phyloP scores from a whole-genome alignment of 2,888 invertebrate genomes.

The Hymenopus coronatus region DNA sequence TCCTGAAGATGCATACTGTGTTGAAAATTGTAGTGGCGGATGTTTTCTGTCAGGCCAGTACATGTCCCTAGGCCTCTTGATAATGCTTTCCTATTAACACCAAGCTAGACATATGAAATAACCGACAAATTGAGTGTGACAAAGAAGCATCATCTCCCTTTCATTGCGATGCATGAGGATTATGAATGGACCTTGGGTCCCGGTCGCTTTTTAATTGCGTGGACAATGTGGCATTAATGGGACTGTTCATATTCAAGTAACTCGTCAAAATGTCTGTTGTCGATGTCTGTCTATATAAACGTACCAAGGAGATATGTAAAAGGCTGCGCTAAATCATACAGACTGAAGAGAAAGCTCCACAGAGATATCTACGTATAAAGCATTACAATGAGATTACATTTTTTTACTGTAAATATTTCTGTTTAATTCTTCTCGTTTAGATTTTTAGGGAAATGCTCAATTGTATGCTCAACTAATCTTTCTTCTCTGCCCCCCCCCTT shows the following conservation, averaged over 20 bases:
- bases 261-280: background rate
- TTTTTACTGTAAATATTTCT: no score
- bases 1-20: no score
- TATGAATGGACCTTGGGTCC: slow-evolving; percentile 6
- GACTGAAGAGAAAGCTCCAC: no score
- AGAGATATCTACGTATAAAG: no score
- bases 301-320: no score
- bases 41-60: background rate
- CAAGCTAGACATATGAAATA: slow-evolving; percentile 13
- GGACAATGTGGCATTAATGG: background rate
- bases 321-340: no score
- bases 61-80: background rate
- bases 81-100: slow-evolving; percentile 17
- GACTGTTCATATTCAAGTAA: background rate
- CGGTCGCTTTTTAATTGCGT: slow-evolving; percentile 6
- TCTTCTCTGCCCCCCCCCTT: no score
- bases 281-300: no score
- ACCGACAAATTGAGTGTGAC: slow-evolving; percentile 23
- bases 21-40: background rate
- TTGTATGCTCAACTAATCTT: no score
- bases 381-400: no score
- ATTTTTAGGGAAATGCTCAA: no score
- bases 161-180: slow-evolving; percentile 11
- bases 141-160: slow-evolving; percentile 17
- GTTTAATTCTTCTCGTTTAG: no score